Base-by-base conservation (phyloP, 2,113 vertebrate genomes). In the Nesogale talazaci region DNA sequence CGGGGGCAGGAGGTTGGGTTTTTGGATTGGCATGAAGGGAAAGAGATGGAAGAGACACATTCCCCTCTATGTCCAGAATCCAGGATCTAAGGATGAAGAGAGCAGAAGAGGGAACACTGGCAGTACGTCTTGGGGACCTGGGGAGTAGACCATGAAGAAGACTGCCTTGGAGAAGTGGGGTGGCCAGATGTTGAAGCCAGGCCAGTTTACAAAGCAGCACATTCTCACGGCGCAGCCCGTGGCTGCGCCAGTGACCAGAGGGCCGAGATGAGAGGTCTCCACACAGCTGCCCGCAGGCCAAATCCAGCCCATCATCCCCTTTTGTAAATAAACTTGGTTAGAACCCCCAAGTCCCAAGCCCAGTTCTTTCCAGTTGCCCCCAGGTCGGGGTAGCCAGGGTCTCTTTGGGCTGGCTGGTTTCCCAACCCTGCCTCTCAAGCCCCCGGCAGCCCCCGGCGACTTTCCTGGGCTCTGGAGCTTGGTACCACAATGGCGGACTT, bases 251-350 rank as follows among this genome's bases (percentile, higher is more conserved):
- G 31, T 56, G 10, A 56, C 27, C 52, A 27, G 40, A 17, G 8
- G 31, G n/a, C 25, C 63, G 59, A 76, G 40, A 52, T 15, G 15
- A n/a, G 29, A 34, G 22, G 19, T 17, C 38, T 75, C 65, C 27
- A 70, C 69, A 31, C 31, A 7, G 38, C 19, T 61, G 67, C 31
- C 31, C 40, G 9, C 4, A 3, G 75, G 85, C n/a, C 38, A 92
- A 63, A 85, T 57, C 57, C 1, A 3, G 17, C 29, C n/a, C 31
- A 42, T n/a, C 0, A 2, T 1, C 9, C 15, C 42, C n/a, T 80
- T 87, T 36, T 88, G 46, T 80, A 69, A 52, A 83, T 69, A n/a
- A 67, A 80, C 67, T 79, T 87, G 75, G 11, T 72, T 36, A 38
- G 34, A 72, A 72, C 2, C 8, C 67, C 67, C n/a, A 70, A 16